A percentile compares a stretch with the other conserved stretches of the same genome.
phyloP scores from a whole-genome alignment of 2,888 invertebrate genomes.

The Dolomedes plantarius region DNA sequence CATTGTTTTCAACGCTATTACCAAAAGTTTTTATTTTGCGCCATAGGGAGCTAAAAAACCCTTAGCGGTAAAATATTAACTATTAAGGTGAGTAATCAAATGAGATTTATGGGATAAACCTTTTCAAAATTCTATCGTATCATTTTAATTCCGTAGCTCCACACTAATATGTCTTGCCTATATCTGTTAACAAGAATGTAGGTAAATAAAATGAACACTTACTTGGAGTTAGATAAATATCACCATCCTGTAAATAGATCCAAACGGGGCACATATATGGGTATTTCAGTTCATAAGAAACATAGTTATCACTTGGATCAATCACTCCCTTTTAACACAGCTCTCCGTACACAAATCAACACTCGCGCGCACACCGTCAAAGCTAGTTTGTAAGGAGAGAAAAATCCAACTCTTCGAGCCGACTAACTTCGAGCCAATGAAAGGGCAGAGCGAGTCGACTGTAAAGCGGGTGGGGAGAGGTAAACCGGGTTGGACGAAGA shows the following conservation, averaged over 20 bases:
- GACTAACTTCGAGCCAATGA: conserved; percentile 53
- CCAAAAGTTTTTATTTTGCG: no score
- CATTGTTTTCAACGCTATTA: no score
- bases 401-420: conserved; percentile 5
- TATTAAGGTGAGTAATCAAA: no score
- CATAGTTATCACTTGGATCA: neutral
- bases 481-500: conserved; percentile 10
- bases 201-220: no score
- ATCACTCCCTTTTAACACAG: neutral
- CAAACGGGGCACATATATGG: neutral
- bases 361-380: conserved; percentile 27
- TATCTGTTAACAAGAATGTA: no score
- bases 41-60: no score
- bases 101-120: no score
- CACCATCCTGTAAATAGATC: neutral
- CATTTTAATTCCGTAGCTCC: no score
- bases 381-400: conserved; percentile 18
- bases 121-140: no score
- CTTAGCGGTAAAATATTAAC: no score
- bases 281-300: neutral
- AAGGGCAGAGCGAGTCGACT: conserved; percentile 34
- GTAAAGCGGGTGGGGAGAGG: conserved; percentile 26
- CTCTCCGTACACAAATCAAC: neutral
- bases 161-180: no score
- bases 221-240: neutral